Evolutionary conservation across 2,113 vertebrate genomes (phyloP), one percentile per base, ranked within the genome.

Genomic region (Nesoenas mayeri): DNA sequence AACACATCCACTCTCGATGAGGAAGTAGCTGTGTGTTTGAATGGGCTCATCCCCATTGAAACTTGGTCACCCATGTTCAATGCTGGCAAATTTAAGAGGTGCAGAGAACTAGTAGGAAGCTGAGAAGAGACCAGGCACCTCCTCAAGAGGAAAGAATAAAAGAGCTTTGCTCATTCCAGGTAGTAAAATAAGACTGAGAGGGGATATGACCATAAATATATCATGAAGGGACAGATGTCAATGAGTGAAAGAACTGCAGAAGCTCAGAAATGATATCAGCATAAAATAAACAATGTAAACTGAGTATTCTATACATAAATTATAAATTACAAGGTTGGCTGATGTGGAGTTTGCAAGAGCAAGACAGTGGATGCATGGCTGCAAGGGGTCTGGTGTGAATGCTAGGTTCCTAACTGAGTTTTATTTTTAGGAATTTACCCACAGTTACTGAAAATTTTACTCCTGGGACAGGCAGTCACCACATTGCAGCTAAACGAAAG

Each of bases 401-500:
- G 62, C 20, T n/a, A 31, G 7, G 8, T 44, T 91, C 69, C 17
- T 78, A 89, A 78, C 51, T 28, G 58, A 70, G 26, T 70, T 88
- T 88, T 73, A 51, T 58, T 95, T 95, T 83, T 31, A 67, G 34
- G 51, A 65, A 77, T 79, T 91, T 96, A 42, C 56, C 71, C 64
- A 70, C 22, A 88, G 79, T 26, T 83, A 79, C n/a, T 60, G 36
- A n/a, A 82, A 88, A 24, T 86, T 90, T 91, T 91, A 51, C 79
- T 92, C 60, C 53, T 78, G 82, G 82, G 75, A 92, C 64, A 69
- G 42, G n/a, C 53, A 96, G 48, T 80, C 79, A 66, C 50, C 36
- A 79, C 58, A 66, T 44, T 2, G 0, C 47, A 48, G 79, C 82
- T 94, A 94, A 94, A 90, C 11, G 4, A 85, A 91, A 54, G 29